Evolutionary conservation across 2,113 vertebrate species (phyloP), one percentile per base, ranked within the genome.

Genomic region (Anser brachyrhynchus): DNA sequence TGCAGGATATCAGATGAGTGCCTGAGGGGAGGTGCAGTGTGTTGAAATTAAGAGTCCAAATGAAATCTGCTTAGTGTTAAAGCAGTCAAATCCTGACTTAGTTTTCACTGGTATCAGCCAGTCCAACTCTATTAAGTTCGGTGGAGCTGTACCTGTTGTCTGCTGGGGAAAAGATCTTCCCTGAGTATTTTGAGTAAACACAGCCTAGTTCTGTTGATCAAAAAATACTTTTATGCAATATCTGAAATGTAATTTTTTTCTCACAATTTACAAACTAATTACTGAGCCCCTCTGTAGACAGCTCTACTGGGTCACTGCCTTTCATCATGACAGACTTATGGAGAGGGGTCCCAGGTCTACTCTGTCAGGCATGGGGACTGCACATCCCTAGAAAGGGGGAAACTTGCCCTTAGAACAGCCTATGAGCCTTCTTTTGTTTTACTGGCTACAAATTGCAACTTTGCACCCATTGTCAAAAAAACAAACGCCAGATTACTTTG

Each of bases 1-100:
- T 96, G 85, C 84, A 94, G 88, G 62, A 72, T 84, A 88, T 66
- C 69, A 96, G 96, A 97, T 84, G 78, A 93, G 44, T 52, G 84
- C 94, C 97, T 90, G 92, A 97, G 91, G 89, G 91, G 94, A 90
- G 66, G 41, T 87, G 73, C 74, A 77, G 44, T 55, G 52, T 69
- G 86, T 90, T 82, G 35, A 92, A 92, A 96, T 88, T 26, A 74
- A 72, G 26, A 66, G 61, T 69, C 41, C 70, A 90, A 44, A 67
- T 55, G 70, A 84, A 82, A 94, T 81, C 71, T 82, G 62, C 49
- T 90, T 28, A 43, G 39, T 71, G 65, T n/a, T 61, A 88, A 76
- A 89, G 6, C 49, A 87, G 51, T 44, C 37, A 72, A 94, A 96
- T 51, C 44, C 33, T 90, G 69, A 91, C 61, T 54, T 65, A 39